A percentile compares a stretch with the other conserved stretches of the same genome.
These are phyloP conservation scores for Otocyon megalotis DNA, from an alignment of 2,113 vertebrate genomes.

Conservation along the genomic window DNA sequence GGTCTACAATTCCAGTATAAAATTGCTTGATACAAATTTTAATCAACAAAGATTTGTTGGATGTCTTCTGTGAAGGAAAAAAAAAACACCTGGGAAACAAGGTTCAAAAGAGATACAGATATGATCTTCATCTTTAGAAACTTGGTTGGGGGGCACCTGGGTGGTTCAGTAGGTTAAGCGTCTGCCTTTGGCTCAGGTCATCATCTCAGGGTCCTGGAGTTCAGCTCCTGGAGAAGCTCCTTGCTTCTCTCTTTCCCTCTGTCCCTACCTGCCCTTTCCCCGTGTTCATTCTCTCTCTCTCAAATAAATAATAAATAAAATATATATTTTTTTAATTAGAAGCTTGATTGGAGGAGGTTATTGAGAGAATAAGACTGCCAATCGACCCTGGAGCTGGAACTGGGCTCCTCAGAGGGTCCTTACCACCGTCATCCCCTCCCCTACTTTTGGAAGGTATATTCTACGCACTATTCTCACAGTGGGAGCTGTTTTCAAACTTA, in stretches of 20 bases:
- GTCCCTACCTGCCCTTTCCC: too few relatives aligned
- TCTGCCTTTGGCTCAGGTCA: too few relatives aligned
- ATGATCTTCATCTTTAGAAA: not conserved
- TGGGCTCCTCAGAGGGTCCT: not conserved
- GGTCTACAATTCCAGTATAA: not conserved
- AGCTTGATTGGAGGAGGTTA: not conserved
- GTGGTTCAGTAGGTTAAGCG: too few relatives aligned
- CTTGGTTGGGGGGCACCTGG: not conserved
- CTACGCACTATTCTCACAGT: not conserved
- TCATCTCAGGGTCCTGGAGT: too few relatives aligned
- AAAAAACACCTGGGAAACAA: not conserved
- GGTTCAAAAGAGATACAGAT: not conserved
- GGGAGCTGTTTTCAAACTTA: not conserved
- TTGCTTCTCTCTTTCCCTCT: too few relatives aligned
- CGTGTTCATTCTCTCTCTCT: too few relatives aligned
- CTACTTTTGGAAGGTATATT: not conserved
- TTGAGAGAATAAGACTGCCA: not conserved
- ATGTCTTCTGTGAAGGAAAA: not conserved
- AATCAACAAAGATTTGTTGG: not conserved
- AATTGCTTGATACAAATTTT: slow-evolving; percentile 29
- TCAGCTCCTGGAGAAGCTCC: too few relatives aligned
- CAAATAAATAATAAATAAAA: too few relatives aligned
- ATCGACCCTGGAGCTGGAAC: too few relatives aligned
- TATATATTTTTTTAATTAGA: not conserved
- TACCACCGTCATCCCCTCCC: too few relatives aligned